Evolutionary conservation across 64 coral and sea anemone species (phyloP).

Genomic region (Pocillopora verrucosa): DNA sequence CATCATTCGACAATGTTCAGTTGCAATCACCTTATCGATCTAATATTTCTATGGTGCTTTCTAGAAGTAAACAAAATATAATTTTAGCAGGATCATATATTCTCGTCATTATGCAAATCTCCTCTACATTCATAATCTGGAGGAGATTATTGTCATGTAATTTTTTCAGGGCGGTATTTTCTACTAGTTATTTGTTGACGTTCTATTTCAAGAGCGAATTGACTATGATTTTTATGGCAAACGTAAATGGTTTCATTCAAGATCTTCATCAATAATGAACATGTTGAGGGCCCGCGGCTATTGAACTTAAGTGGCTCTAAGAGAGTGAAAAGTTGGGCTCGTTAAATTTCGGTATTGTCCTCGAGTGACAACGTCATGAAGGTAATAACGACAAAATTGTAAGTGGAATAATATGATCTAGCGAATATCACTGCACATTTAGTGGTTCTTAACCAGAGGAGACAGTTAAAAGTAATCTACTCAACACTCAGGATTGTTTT

Average conservation of each 20-base stretch:
- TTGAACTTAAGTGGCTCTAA: not conserved
- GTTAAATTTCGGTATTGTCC: constrained; percentile 20
- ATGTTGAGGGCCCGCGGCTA: not conserved
- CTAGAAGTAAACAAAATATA: not conserved
- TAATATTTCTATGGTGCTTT: not conserved
- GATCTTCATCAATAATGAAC: constrained; percentile 3
- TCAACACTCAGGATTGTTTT: not conserved
- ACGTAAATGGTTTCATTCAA: not conserved
- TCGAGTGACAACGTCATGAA: not conserved
- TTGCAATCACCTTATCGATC: not conserved
- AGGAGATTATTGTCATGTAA: not conserved
- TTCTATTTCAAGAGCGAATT: constrained; percentile 20
- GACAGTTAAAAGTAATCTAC: not conserved
- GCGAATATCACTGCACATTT: not conserved
- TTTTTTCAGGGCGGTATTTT: not conserved
- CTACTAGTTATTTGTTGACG: not conserved
- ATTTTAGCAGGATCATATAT: not conserved
- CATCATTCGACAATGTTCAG: not conserved
- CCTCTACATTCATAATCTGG: not conserved
- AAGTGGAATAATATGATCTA: not conserved
- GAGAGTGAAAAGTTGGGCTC: not conserved
- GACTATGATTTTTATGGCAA: not conserved
- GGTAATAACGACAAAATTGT: not conserved
- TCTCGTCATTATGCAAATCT: constrained; percentile 15
- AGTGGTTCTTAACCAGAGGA: not conserved